Evolutionary conservation across 2,888 invertebrate genomes (phyloP).

Genomic region (Coecobrya sp.): DNA sequence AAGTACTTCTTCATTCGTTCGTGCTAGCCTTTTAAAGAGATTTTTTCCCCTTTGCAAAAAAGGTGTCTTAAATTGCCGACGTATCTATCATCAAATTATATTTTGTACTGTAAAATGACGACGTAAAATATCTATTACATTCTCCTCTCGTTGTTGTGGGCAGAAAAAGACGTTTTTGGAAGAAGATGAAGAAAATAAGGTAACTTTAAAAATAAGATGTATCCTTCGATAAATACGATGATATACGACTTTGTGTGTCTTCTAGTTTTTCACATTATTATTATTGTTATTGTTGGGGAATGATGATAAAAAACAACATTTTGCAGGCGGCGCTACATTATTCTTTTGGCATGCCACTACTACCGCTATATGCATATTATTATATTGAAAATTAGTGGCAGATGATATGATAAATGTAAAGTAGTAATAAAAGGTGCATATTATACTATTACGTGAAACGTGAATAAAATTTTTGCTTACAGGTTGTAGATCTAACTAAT

Average conservation of each 20-base stretch:
- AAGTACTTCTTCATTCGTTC: constrained; percentile 71
- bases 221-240: constrained; percentile 61
- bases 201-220: constrained; percentile 62
- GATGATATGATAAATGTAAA: constrained; percentile 55
- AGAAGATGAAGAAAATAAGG: constrained; percentile 31
- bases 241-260: constrained; percentile 51
- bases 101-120: constrained; percentile 57
- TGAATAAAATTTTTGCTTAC: constrained; percentile 55
- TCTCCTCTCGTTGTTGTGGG: constrained; percentile 3
- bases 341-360: not conserved
- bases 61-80: constrained; percentile 70
- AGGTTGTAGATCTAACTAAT: constrained; percentile 50
- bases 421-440: constrained; percentile 41
- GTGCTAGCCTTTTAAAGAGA: constrained; percentile 61
- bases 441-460: constrained; percentile 54
- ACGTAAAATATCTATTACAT: constrained; percentile 63
- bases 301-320: constrained; percentile 36
- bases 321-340: constrained; percentile 37
- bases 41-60: constrained; percentile 62
- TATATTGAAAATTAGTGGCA: constrained; percentile 16
- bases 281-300: constrained; percentile 39
- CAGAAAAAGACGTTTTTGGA: not conserved
- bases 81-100: constrained; percentile 67
- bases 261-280: constrained; percentile 54
- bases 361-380: not conserved